Base-by-base conservation (phyloP, 1,140 invertebrate species). In the Brachionus manjavacas region DNA sequence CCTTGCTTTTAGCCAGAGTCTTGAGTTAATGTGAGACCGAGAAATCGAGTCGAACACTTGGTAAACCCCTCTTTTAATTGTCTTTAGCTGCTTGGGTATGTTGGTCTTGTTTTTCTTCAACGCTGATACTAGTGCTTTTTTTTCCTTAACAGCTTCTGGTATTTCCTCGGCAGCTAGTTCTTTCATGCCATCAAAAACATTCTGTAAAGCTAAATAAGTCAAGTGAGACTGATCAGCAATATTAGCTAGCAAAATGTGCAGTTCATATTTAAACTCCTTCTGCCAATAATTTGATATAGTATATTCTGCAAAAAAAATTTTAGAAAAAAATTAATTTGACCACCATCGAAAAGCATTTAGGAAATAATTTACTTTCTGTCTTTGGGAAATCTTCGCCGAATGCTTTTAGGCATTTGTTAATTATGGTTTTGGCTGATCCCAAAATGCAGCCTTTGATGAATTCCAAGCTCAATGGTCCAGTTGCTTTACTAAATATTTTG, bases 381-480 rank as follows among this genome's bases (percentile, higher is more conserved):
- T 64, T 64, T 68, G 79, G 79, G 23, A 81, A 81, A 68, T 81
- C 79, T 60, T 81, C 49, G 16, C 64, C 64, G 14, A 64, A 64
- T 4, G 52, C 49, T 60, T 20, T 60, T 28, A 81, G n/a, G 12
- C 52, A 60, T 39, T 81, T 81, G n/a, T 23, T 64, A 16, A 68
- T 20, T 11, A 68, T 81, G 4, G 35, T 43, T 81, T 81, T 81
- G 2, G 23, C 16, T 35, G 79, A 64, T n/a, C 79, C 79, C 14
- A 81, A 68, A 11, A 81, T 7, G 25, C 79, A 81, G 4, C 79
- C 79, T 81, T 81, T 81, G 20, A 81, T 81, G 25, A 64, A 64
- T 16, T 81, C 79, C 31, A 81, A 46, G 31, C 14, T 81, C 52
- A 81, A 43, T 60, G 49, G 79, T 25, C 6, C 11, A 39, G n/a